Evolutionary conservation across 2,113 vertebrate species (phyloP), one percentile per base, ranked within the genome.

Genomic region (Ictidomys tridecemlineatus): DNA sequence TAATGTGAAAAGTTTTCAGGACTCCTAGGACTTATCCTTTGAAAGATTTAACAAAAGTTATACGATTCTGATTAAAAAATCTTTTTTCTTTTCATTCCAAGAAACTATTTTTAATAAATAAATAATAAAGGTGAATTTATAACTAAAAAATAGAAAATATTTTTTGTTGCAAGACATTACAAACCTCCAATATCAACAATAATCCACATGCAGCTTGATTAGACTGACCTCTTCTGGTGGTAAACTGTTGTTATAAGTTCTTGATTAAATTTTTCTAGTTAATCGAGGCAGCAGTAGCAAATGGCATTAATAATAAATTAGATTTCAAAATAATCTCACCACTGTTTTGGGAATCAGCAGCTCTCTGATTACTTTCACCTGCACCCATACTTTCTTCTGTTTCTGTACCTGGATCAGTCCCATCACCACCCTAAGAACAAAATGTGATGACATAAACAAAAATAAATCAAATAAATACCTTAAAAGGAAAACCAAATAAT

Each of bases 371-470:
- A 98, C 99, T 99, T 98, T 99, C 99, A 8, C 99, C 98, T 95
- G 99, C 99, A 97, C 99, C 99, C 98, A 99, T 97, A 98, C 99
- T 99, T 97, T 99, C 99, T 98, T 99, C 99, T 2, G 99, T 99
- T 98, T 99, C 99, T 24, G 99, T 99, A 95, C 99, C 99, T 2
- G 99, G 99, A 95, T 99, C 99, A 14, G 99, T 99, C 91, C 99
- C 99, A 45, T 99, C 99, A 97, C 99, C 99, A 95, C 99, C 99
- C 99, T 99, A 89, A 96, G 94, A 89, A 82, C 30, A 98, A 45
- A 95, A 95, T 22, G 1, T 74, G 2, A 69, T 14, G 24, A 96
- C 13, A 87, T 89, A 51, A 93, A 32, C 39, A 69, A n/a, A 94
- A 98, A 72, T 56, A 78, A 76, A 51, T 48, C 24, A 92, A 94